Percentiles rank a stretch among this genome's conserved stretches.
Evolutionary conservation across 2,113 vertebrate genomes (phyloP).

Genomic region (Pimephales promelas): DNA sequence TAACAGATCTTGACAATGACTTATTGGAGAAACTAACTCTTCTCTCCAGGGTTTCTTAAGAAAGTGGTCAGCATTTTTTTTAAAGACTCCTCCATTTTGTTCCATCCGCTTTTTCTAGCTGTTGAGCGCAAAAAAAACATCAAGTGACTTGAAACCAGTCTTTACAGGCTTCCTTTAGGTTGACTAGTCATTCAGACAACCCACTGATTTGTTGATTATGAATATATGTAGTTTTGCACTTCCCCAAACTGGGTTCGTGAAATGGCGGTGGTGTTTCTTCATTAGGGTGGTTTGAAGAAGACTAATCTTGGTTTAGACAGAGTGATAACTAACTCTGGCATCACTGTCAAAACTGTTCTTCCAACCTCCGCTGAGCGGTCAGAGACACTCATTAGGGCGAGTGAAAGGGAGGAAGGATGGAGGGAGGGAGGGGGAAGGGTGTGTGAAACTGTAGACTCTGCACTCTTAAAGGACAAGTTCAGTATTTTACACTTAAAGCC

Average conservation of each 20-base stretch:
- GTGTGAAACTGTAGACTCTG: too few relatives aligned
- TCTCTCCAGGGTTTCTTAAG: too few relatives aligned
- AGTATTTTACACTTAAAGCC: too few relatives aligned
- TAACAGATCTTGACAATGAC: background rate
- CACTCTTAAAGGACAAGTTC: too few relatives aligned
- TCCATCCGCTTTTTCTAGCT: background rate
- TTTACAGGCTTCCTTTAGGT: background rate
- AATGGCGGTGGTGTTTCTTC: background rate
- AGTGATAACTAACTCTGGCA: constrained; percentile 25
- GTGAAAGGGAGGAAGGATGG: background rate
- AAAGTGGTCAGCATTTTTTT: background rate
- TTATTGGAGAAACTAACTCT: background rate
- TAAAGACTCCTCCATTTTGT: background rate
- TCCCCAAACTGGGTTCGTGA: background rate
- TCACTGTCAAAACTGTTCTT: constrained; percentile 39
- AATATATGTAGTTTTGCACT: background rate
- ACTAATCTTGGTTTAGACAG: background rate
- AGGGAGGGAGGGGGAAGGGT: too few relatives aligned
- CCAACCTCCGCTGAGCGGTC: background rate
- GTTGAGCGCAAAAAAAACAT: background rate
- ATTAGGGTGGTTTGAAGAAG: background rate
- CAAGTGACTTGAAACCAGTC: background rate
- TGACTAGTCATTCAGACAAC: background rate
- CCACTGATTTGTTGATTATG: background rate
- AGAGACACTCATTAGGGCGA: constrained; percentile 22